A percentile compares a stretch with the other conserved stretches of the same genome.
These are phyloP conservation scores for Corythoichthys haematopterus DNA, from an alignment of 2,113 vertebrate species.

Conservation along the genomic window DNA sequence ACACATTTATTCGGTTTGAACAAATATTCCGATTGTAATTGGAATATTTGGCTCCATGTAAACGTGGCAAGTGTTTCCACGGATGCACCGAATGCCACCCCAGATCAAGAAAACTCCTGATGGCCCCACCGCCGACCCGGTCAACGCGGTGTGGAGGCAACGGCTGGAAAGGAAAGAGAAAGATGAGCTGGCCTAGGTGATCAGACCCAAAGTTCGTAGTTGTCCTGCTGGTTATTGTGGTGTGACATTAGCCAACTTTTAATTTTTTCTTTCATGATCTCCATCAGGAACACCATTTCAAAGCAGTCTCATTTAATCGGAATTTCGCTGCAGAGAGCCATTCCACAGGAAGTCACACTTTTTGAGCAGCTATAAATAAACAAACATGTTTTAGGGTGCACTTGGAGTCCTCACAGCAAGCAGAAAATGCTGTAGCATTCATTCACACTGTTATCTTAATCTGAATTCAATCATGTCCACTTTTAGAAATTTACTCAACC, in stretches of 20 bases:
- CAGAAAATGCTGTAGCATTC: conserved; percentile 10
- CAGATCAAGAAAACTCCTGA: too few relatives aligned
- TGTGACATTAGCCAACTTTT: background rate
- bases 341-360: conserved; percentile 44
- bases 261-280: background rate
- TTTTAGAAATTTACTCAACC: conserved; percentile 13
- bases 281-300: conserved; percentile 23
- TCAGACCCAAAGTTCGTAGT: too few relatives aligned
- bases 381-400: conserved; percentile 22
- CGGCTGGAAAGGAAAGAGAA: too few relatives aligned
- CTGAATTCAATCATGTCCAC: conserved; percentile 7
- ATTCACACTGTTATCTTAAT: conserved; percentile 25
- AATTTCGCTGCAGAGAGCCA: conserved; percentile 24
- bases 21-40: too few relatives aligned
- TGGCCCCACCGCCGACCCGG: too few relatives aligned
- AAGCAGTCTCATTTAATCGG: conserved; percentile 2
- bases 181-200: too few relatives aligned
- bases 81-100: too few relatives aligned
- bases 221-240: too few relatives aligned
- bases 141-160: too few relatives aligned
- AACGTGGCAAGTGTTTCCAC: too few relatives aligned
- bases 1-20: too few relatives aligned
- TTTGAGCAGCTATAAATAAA: conserved; percentile 45
- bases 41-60: too few relatives aligned
- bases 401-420: conserved; percentile 20